Evolutionary conservation across 2,797 vertebrate genomes (phyloP).

Genomic region (Lates japonicus): DNA sequence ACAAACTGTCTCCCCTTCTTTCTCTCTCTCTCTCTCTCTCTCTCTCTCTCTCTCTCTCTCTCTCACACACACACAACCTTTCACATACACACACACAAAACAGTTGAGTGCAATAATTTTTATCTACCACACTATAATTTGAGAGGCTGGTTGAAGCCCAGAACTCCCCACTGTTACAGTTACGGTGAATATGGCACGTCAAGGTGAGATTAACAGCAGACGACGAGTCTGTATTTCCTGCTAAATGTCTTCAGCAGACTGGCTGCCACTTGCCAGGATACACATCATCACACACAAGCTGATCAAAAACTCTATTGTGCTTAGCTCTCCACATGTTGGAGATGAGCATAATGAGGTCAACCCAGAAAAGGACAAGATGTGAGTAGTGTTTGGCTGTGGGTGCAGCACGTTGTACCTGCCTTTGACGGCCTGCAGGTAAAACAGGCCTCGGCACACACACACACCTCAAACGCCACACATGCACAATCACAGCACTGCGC

Average conservation of each 20-base stretch:
- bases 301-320: not conserved
- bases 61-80: conserved; percentile 8
- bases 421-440: not conserved
- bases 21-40: no score
- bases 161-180: not conserved
- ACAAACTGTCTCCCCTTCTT: conserved; percentile 27
- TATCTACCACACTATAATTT: conserved; percentile 8
- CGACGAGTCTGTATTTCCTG: not conserved
- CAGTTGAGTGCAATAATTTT: not conserved
- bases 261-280: conserved; percentile 1
- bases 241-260: not conserved
- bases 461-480: not conserved
- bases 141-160: not conserved
- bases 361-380: not conserved
- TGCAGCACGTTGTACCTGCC: not conserved
- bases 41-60: no score
- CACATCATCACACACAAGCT: not conserved
- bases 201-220: conserved; percentile 13
- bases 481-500: not conserved
- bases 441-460: not conserved
- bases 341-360: not conserved
- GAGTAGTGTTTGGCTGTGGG: not conserved
- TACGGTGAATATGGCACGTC: not conserved
- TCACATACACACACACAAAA: conserved; percentile 14
- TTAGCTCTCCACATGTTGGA: conserved; percentile 4